Percentiles rank a stretch among this genome's conserved stretches.
phyloP scores from a whole-genome alignment of 2,888 invertebrate species.

The Linyphia triangularis region DNA sequence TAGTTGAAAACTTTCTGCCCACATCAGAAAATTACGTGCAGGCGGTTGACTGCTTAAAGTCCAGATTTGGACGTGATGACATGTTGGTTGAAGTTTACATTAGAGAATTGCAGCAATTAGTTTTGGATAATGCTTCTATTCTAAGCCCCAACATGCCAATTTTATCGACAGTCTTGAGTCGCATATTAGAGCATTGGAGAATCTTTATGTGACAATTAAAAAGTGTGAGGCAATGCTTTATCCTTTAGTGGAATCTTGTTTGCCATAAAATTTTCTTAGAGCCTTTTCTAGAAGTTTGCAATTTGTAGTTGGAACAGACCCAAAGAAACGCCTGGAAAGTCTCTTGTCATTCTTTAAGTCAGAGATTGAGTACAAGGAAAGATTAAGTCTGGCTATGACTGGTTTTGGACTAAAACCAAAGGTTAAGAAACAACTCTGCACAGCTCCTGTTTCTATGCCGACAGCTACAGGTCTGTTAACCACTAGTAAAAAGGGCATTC shows the following conservation, averaged over 20 bases:
- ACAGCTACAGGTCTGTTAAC: not conserved
- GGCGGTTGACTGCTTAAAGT: slow-evolving; percentile 73
- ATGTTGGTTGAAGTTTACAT: slow-evolving; percentile 77
- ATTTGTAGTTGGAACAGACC: too few species aligned
- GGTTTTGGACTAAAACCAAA: not conserved
- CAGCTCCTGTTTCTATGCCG: not conserved
- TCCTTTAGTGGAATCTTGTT: slow-evolving; percentile 78
- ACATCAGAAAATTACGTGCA: slow-evolving; percentile 77
- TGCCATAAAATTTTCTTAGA: too few species aligned
- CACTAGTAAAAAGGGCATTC: not conserved
- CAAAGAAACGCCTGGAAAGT: too few species aligned
- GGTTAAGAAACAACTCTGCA: not conserved
- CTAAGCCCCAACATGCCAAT: slow-evolving; percentile 6
- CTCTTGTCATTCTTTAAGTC: not conserved
- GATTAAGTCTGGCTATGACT: slow-evolving; percentile 1
- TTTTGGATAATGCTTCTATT: slow-evolving; percentile 55
- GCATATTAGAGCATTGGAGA: slow-evolving; percentile 57
- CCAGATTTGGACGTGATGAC: slow-evolving; percentile 76
- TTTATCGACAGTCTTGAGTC: slow-evolving; percentile 54
- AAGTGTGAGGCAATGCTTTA: slow-evolving; percentile 55
- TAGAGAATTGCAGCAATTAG: slow-evolving; percentile 77
- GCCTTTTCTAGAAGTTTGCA: too few species aligned
- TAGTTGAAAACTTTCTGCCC: slow-evolving; percentile 73
- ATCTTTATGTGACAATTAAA: slow-evolving; percentile 50
- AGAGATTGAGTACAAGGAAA: slow-evolving; percentile 24